Percentiles rank a stretch among this genome's conserved stretches.
Conservation (phyloP, 35 echinoderm and acorn worm species). For the Diadema setosum region DNA sequence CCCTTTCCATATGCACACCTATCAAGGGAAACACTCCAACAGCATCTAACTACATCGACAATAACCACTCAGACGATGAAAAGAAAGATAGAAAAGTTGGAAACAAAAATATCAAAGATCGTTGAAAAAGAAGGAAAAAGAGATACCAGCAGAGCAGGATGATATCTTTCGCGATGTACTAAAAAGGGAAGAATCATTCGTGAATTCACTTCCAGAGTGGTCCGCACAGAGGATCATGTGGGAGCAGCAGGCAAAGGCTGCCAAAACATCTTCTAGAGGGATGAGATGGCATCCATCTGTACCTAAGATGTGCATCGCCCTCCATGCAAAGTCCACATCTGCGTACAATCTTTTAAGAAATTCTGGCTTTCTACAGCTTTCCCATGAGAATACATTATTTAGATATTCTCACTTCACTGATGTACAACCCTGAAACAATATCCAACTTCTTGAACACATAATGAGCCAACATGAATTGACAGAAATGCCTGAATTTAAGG, state of each 20-base stretch:
- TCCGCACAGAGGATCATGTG: background rate
- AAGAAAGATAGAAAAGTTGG: background rate
- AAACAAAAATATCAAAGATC: background rate
- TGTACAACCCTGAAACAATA: background rate
- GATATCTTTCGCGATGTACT: no score
- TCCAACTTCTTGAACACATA: background rate
- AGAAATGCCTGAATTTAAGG: background rate
- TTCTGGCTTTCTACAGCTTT: background rate
- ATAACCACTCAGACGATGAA: background rate
- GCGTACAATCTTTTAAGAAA: background rate
- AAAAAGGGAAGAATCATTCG: background rate
- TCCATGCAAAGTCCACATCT: background rate
- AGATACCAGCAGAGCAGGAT: background rate
- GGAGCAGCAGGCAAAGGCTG: background rate
- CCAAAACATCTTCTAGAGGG: background rate
- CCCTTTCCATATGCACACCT: no score
- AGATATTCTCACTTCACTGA: background rate
- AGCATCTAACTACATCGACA: no score
- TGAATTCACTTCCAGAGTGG: background rate
- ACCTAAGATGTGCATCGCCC: background rate
- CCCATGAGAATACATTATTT: background rate
- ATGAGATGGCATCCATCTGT: background rate
- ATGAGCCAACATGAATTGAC: background rate
- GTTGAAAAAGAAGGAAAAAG: background rate
- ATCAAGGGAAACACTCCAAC: no score